Base-by-base conservation (phyloP, 2,888 invertebrate species). In the Aromia moschata region DNA sequence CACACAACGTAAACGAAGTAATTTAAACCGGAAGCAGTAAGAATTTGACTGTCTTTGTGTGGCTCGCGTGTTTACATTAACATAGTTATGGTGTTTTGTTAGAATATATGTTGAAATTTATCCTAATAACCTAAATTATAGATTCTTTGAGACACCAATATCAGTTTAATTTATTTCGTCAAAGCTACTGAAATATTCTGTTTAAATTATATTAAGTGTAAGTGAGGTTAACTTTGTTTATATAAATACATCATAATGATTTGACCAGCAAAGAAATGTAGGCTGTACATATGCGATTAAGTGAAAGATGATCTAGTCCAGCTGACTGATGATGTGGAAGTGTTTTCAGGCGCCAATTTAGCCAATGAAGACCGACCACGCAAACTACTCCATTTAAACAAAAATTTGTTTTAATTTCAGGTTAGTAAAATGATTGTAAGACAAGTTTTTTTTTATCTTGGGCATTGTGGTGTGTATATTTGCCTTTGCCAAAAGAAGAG, bases 401-500 rank as follows among this genome's bases (percentile, higher is more conserved):
- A 10, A 11, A 49, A 20, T 25, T 16, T 17, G 1, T 14, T 37
- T 37, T 38, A 15, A 36, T 15, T 25, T 20, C 11, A 38, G 38
- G 25, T 38, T 14, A 11, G 10, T 18, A 25, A 11, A 49, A 66
- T 65, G 64, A 60, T 65, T 44, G 52, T 60, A 14, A 49, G 53
- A 16, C 37, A 46, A 14, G 18, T 17, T 16, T 61, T 41, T 31
- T 64, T 30, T 53, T 64, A 12, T 17, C 61, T 12, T n/a, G n/a
- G 51, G 2, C n/a, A 33, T 69, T 33, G 45, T 70, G 37, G 57
- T 66, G 14, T 49, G 64, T 9, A 81, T 81, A 17, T 77, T 80
- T n/a, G 44, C 87, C 86, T 9, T 88, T 92, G 44, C 92, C 93
- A 1, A 91, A 89, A 75, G 91, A 91, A 43, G 90, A 90, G 58